Evolutionary conservation across 2,113 vertebrate genomes (phyloP), one percentile per base, ranked within the genome.

Genomic region (Macroglossus sobrinus): DNA sequence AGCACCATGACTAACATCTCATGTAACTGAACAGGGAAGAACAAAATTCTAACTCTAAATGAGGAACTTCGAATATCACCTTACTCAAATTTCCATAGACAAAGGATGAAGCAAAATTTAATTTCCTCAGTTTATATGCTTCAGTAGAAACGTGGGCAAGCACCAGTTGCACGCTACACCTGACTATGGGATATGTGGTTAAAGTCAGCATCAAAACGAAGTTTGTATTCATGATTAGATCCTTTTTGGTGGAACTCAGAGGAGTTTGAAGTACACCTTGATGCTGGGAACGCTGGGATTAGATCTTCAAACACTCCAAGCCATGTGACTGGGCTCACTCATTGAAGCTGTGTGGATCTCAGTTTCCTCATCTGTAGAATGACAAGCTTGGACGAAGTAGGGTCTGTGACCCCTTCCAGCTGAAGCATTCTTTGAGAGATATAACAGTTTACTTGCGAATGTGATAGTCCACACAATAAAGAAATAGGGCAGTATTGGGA

Each of bases 71-170:
- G 45, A 81, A 89, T 40, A 78, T 6, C 30, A 84, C 64, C 66
- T 95, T 82, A 24, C 59, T 91, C 85, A 88, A 64, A 91, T 79
- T 94, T 95, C 88, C 96, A 43, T 94, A 92, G 88, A 88, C 43
- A 92, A 94, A 94, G 63, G 93, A 94, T 59, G 91, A 94, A 95
- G 61, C 61, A 95, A 88, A 68, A 40, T 94, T 94, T 95, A 80
- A 96, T 93, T 95, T 97, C 92, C 93, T 96, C 93, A 82, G 68
- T 95, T 95, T 81, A 64, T 86, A 47, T 86, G 57, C 89, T 93
- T 68, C 26, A 26, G 38, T 53, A 84, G 79, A 95, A 97, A 86
- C 79, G 74, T 72, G 61, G 50, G 78, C 85, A 92, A 94, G 66
- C 3, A 3, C 72, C 78, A 40, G 66, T n/a, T 43, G 76, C 64